A percentile compares a stretch with the other conserved stretches of the same genome.
Conservation (phyloP, 2,797 vertebrate genomes). For the Melanotaenia maccullochi region DNA sequence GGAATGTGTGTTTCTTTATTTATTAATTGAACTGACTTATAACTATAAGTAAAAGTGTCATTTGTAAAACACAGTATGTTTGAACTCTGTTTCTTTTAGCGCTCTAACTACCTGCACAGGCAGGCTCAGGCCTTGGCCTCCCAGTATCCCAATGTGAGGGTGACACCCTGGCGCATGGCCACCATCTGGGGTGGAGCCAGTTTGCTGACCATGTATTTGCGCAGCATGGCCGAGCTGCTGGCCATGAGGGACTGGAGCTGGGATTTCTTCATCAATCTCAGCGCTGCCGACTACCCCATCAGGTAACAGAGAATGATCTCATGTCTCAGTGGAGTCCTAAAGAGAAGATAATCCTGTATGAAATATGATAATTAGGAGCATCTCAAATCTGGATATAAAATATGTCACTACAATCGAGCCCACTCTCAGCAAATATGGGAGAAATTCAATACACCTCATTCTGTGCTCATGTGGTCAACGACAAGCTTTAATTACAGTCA, state of each 20-base stretch:
- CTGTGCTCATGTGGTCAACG: constrained; percentile 59
- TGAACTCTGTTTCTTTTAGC: constrained; percentile 76
- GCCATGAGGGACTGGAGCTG: constrained; percentile 96
- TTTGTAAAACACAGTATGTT: neutral
- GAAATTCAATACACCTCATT: constrained; percentile 62
- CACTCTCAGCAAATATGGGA: constrained; percentile 37
- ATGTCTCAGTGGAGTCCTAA: neutral
- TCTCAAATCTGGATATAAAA: constrained; percentile 10
- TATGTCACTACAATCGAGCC: constrained; percentile 23
- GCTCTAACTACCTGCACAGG: constrained; percentile 94
- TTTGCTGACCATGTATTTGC: constrained; percentile 95
- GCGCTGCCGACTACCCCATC: constrained; percentile 97
- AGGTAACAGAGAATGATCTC: constrained; percentile 81
- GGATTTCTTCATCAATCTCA: constrained; percentile 99
- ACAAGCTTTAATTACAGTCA: constrained; percentile 73
- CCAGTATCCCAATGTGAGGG: constrained; percentile 91
- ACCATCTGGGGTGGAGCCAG: constrained; percentile 99
- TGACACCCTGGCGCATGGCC: constrained; percentile 97
- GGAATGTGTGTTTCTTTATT: too few relatives aligned
- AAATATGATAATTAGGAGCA: neutral
- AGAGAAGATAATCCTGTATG: neutral
- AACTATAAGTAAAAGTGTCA: neutral
- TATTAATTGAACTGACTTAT: too few relatives aligned
- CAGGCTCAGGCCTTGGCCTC: constrained; percentile 88
- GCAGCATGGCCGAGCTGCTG: constrained; percentile 94